A percentile compares a stretch with the other conserved stretches of the same genome.
phyloP scores from a whole-genome alignment of 2,113 vertebrate species.

The Theristicus caerulescens region DNA sequence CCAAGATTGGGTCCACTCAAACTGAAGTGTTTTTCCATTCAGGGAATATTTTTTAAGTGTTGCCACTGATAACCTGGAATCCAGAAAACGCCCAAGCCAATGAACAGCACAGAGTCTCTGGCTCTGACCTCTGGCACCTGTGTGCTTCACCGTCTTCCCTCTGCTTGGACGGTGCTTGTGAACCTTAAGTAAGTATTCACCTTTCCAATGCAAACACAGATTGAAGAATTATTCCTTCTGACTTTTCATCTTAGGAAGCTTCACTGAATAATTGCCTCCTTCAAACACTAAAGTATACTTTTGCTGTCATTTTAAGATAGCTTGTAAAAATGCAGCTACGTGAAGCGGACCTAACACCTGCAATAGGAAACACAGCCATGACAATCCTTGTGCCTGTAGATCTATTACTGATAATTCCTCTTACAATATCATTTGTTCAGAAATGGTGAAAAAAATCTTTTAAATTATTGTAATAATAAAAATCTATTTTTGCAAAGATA shows the following conservation, averaged over 20 bases:
- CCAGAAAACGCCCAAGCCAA: background rate
- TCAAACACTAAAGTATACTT: background rate
- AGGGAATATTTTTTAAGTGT: background rate
- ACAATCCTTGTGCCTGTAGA: background rate
- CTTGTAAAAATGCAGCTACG: background rate
- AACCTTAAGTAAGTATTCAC: background rate
- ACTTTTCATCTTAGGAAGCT: background rate
- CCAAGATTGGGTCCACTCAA: background rate
- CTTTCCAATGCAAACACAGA: background rate
- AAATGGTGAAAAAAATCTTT: background rate
- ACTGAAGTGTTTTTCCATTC: background rate
- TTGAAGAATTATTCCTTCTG: background rate
- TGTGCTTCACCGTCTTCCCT: background rate
- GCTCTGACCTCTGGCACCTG: background rate
- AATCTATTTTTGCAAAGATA: constrained; percentile 61
- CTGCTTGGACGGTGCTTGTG: background rate
- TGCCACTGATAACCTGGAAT: background rate
- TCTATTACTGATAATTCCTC: background rate
- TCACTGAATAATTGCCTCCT: background rate
- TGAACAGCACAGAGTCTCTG: background rate
- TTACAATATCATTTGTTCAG: background rate
- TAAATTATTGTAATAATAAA: constrained; percentile 63
- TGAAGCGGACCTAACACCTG: background rate
- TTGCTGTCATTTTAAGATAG: background rate
- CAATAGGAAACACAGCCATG: background rate